Conservation (phyloP, 2,888 invertebrate genomes). For the Drosophila differens region DNA sequence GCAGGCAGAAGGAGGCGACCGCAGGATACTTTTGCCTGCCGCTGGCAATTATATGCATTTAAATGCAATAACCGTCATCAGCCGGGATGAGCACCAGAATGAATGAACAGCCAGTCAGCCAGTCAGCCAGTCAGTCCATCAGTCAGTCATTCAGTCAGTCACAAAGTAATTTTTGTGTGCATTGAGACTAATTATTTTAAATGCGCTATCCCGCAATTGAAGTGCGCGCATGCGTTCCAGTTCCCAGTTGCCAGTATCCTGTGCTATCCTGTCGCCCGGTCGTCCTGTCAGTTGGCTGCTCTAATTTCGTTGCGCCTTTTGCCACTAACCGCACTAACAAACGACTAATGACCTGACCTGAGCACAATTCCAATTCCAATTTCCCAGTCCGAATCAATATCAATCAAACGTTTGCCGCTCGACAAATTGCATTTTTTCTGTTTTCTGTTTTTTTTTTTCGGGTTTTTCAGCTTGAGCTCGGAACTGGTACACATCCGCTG, state of each 20-base stretch:
- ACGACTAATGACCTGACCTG: constrained; percentile 73
- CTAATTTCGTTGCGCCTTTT: constrained; percentile 76
- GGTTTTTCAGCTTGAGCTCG: neutral
- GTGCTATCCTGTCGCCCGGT: constrained; percentile 19
- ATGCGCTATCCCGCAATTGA: constrained; percentile 69
- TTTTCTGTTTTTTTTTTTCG: neutral
- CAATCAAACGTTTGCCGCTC: constrained; percentile 80
- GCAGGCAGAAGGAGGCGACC: constrained; percentile 48
- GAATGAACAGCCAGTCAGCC: constrained; percentile 10
- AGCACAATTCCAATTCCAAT: constrained; percentile 8
- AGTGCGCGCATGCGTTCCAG: constrained; percentile 72
- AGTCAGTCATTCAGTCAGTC: constrained; percentile 9
- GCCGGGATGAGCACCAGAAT: constrained; percentile 29
- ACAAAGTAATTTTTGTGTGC: constrained; percentile 31
- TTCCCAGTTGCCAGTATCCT: neutral
- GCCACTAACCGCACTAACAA: constrained; percentile 62
- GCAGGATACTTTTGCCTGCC: constrained; percentile 65
- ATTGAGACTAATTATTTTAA: constrained; percentile 73
- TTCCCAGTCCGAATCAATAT: constrained; percentile 72
- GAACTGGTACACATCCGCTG: constrained; percentile 55
- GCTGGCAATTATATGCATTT: constrained; percentile 76
- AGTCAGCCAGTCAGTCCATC: neutral
- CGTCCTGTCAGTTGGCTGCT: constrained; percentile 58
- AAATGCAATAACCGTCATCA: constrained; percentile 81
- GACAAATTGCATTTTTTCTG: constrained; percentile 70